Conservation (phyloP, 2,797 vertebrate genomes). For the Meda fulgida region DNA sequence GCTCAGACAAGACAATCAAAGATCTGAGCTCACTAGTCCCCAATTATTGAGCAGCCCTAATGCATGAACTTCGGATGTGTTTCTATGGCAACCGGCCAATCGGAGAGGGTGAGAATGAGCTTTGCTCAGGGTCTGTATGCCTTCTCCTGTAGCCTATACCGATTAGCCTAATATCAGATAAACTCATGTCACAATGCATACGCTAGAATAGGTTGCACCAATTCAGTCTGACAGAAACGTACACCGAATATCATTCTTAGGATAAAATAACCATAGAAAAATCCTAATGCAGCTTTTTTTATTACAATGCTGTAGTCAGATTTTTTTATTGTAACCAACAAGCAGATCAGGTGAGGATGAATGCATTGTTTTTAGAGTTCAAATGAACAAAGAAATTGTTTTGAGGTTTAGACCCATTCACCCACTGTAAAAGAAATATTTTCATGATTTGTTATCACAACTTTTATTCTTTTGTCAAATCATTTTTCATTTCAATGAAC, state of each 20-base stretch:
- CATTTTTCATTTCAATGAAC: too few relatives aligned
- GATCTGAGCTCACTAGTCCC: conserved; percentile 33
- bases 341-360: not conserved
- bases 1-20: conserved; percentile 38
- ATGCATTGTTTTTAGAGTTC: not conserved
- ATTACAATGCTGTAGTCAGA: not conserved
- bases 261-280: not conserved
- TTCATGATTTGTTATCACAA: too few relatives aligned
- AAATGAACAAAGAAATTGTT: too few relatives aligned
- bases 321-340: too few relatives aligned
- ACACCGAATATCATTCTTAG: not conserved
- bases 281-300: not conserved
- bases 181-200: conserved; percentile 7
- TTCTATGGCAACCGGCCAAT: conserved; percentile 52
- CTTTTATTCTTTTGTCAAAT: too few relatives aligned
- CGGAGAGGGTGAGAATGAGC: conserved; percentile 19
- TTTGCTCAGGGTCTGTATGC: conserved; percentile 29
- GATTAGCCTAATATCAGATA: conserved; percentile 42
- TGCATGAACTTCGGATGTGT: conserved; percentile 50
- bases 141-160: conserved; percentile 6
- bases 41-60: conserved; percentile 43
- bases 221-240: not conserved
- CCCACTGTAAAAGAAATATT: too few relatives aligned
- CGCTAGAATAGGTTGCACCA: conserved; percentile 5
- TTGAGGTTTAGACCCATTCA: not conserved